Conservation (phyloP, 2,113 vertebrate genomes). For the Ailurus styani region DNA sequence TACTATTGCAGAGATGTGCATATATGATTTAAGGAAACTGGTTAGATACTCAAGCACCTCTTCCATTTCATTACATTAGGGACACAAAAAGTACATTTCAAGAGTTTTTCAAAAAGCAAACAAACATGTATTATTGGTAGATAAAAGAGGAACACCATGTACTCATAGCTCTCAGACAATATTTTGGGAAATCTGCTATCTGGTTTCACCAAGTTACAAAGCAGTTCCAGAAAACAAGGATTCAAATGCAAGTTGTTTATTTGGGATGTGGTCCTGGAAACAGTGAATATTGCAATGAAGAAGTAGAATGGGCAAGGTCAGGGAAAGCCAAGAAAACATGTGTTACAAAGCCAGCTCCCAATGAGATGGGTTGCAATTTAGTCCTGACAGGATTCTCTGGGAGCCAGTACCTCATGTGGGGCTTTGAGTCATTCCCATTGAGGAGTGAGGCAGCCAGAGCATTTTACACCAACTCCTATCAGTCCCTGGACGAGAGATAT, state of each 20-base stretch:
- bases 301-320: neutral
- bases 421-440: neutral
- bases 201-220: neutral
- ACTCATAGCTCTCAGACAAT: neutral
- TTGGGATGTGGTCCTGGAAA: neutral
- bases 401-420: neutral
- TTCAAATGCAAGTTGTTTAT: neutral
- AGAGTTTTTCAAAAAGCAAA: neutral
- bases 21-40: neutral
- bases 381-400: too few species aligned
- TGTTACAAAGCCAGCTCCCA: neutral
- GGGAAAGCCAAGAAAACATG: neutral
- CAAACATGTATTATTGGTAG: neutral
- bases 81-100: neutral
- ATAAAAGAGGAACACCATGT: neutral
- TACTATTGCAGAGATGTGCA: accelerated
- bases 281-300: neutral
- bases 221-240: neutral
- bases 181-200: neutral
- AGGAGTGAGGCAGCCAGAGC: neutral
- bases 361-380: too few species aligned
- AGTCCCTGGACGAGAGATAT: neutral
- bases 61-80: neutral
- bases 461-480: neutral
- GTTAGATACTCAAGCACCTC: neutral